Conservation (phyloP, 1,140 invertebrate species). For the Drosophila yakuba region DNA sequence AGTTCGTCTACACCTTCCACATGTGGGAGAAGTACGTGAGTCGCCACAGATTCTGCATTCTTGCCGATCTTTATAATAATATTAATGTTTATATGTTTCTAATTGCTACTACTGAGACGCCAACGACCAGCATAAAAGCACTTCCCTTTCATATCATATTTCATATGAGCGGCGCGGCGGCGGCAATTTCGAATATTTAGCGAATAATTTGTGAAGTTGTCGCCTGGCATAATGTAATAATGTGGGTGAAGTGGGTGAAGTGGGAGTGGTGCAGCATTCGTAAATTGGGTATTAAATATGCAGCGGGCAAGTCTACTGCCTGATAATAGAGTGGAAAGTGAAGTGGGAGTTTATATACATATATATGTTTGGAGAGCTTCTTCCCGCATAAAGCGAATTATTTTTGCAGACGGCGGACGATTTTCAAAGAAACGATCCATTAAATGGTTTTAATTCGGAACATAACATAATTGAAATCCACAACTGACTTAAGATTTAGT, state of each 20-base stretch:
- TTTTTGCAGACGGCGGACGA: neutral
- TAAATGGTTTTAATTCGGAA: no score
- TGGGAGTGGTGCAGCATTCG: neutral
- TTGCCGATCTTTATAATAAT: neutral
- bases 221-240: constrained; percentile 12
- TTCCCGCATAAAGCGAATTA: neutral
- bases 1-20: constrained; percentile 70
- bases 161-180: neutral
- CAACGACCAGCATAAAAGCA: constrained; percentile 22
- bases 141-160: constrained; percentile 5
- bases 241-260: constrained; percentile 12
- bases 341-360: neutral
- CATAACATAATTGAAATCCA: no score
- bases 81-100: no score
- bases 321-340: neutral
- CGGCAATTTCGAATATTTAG: constrained; percentile 13
- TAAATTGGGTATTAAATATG: neutral
- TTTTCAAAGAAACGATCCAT: neutral
- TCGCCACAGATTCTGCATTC: constrained; percentile 1
- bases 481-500: no score
- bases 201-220: constrained; percentile 8
- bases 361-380: no score
- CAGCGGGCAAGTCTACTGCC: neutral
- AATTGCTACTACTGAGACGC: no score
- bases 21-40: constrained; percentile 72